Conservation (phyloP, 2,797 vertebrate genomes). For the Galaxias olidus region DNA sequence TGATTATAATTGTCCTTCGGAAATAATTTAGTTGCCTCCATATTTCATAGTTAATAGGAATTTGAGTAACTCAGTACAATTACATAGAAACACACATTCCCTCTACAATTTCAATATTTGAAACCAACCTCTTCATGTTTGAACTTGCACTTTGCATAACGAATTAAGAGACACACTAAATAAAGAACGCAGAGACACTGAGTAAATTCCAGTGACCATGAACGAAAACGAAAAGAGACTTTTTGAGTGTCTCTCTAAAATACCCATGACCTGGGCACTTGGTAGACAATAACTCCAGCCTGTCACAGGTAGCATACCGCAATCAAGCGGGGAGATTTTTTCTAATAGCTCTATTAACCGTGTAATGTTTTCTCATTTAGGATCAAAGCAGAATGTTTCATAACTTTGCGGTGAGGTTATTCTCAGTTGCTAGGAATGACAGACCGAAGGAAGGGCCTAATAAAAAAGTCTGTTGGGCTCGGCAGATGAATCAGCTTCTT, state of each 20-base stretch:
- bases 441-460: conserved; percentile 43
- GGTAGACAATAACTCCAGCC: conserved; percentile 27
- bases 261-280: conserved; percentile 29
- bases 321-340: conserved; percentile 48
- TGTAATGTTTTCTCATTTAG: conserved; percentile 60
- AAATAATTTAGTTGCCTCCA: too few species aligned
- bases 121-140: background rate
- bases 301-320: conserved; percentile 42
- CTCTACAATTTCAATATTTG: too few species aligned
- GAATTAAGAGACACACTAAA: conserved; percentile 41
- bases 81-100: too few species aligned
- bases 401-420: conserved; percentile 47
- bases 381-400: conserved; percentile 52
- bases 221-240: conserved; percentile 19
- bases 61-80: too few species aligned
- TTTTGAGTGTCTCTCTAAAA: conserved; percentile 19
- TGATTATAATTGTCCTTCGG: too few species aligned
- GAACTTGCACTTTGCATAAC: conserved; percentile 30
- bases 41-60: too few species aligned
- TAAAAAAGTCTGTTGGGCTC: conserved; percentile 44
- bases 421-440: conserved; percentile 53
- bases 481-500: conserved; percentile 48
- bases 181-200: conserved; percentile 42
- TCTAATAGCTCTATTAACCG: conserved; percentile 64
- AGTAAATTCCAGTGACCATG: conserved; percentile 57